Base-by-base conservation (phyloP, 2,888 invertebrate genomes). In the Octonoba sinensis region DNA sequence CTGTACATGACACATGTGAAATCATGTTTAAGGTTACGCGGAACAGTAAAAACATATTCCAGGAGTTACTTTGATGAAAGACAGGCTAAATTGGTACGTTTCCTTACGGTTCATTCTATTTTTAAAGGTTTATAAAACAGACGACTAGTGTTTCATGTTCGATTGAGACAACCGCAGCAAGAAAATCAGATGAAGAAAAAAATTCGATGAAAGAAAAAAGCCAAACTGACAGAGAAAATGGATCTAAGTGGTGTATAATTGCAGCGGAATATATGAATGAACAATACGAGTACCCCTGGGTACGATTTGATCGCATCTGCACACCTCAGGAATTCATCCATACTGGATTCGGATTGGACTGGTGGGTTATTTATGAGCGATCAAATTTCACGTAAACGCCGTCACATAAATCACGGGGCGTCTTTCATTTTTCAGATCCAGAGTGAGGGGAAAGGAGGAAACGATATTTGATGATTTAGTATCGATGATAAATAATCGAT, bases 401-500 rank as follows among this genome's bases (percentile, higher is more conserved):
- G 18, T 24, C 51, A 60, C 65, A 79, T 79, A 79, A 79, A 79
- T 79, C 79, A 79, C 79, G 62, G 1, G 54, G 54, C 18, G 59
- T 59, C 64, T 79, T 78, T 62, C 69, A 70, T 77, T 77, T 77
- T 76, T 70, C 62, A 60, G 60, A 74, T 57, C 20, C 49, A 44
- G 4, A 47, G 65, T 57, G 47, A 74, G 46, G 44, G 57, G 18
- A 57, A 60, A 20, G 54, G 76, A 77, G 59, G 57, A 36, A 36
- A 36, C 57, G 65, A 74, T 66, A 27, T 47, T 60, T 27, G 79
- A 60, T 73, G 79, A 72, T 79, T 73, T 79, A 78, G 78, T 71
- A 70, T 71, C 71, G 71, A 70, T 66, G 62, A 72, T 79, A 79
- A 66, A 79, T 78, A 78, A 79, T 79, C 79, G 79, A 73, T 73